Conservation (phyloP, 2,113 vertebrate species). For the Cyrtonyx montezumae region DNA sequence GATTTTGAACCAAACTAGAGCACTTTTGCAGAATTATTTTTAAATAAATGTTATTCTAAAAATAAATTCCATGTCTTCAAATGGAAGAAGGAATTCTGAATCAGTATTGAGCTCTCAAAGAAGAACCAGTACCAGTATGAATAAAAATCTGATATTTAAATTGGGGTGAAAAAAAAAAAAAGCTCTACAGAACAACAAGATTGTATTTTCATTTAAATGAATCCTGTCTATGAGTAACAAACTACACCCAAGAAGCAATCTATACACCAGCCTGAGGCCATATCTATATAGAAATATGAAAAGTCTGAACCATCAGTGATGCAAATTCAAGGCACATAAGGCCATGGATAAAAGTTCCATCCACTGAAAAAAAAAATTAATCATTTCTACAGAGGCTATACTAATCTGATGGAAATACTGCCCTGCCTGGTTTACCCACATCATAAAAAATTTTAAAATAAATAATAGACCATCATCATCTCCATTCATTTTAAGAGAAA, state of each 20-base stretch:
- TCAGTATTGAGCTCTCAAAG: background rate
- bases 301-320: background rate
- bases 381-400: background rate
- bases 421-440: background rate
- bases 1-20: background rate
- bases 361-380: background rate
- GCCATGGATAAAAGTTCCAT: background rate
- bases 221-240: background rate
- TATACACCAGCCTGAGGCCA: background rate
- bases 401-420: background rate
- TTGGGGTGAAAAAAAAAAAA: background rate
- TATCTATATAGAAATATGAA: background rate
- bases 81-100: background rate
- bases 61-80: background rate
- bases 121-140: background rate
- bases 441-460: background rate
- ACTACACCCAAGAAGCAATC: background rate
- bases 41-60: background rate
- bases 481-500: background rate
- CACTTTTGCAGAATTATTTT: background rate
- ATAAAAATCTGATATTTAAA: background rate
- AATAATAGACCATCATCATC: background rate
- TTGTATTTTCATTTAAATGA: background rate
- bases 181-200: background rate
- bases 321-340: background rate